Evolutionary conservation across 2,797 vertebrate species (phyloP), one percentile per base, ranked within the genome.

Genomic region (Cryptoblepharus egeriae): DNA sequence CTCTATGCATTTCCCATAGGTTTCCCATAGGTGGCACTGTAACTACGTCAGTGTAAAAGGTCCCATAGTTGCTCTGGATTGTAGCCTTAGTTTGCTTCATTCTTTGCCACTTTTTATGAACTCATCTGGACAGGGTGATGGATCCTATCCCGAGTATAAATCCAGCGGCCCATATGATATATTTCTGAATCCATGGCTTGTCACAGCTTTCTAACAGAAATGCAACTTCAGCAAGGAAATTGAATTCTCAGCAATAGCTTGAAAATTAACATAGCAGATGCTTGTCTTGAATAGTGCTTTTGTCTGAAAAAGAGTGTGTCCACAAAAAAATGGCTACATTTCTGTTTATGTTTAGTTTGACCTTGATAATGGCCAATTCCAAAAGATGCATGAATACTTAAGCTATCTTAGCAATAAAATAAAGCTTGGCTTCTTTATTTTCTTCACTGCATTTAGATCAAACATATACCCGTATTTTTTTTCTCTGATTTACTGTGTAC

Each of bases 251-350:
- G 85, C 79, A 88, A 75, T 88, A 57, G 69, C 85, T 85, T 85
- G 83, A 84, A 90, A 93, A 93, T 92, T 92, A 92, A 85, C 82
- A 84, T 70, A 92, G 39, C 91, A 93, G 88, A 91, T 93, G 88
- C 64, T 75, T 67, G n/a, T 63, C 64, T 88, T 32, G 18, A 88
- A 85, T 1, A 84, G 1, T 4, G 42, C 61, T 85, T 91, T 57
- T 85, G 69, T 85, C 74, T 75, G 68, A 85, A 88, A 89, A 78
- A 78, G 64, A 85, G 1, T 79, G 71, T 72, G 74, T 28, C 58
- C 81, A 73, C 26, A 88, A 74, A 84, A 75, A 84, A 75, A 57
- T 68, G 63, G 70, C 68, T 75, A 58, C 28, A 42, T 20, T 0
- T 82, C 77, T 71, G 10, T 77, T 81, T 22, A 1, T 75, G 30